A percentile compares a stretch with the other conserved stretches of the same genome.
These are phyloP conservation scores for Pelecanoides urinatrix DNA, from an alignment of 2,113 vertebrate genomes.

Conservation along the genomic window DNA sequence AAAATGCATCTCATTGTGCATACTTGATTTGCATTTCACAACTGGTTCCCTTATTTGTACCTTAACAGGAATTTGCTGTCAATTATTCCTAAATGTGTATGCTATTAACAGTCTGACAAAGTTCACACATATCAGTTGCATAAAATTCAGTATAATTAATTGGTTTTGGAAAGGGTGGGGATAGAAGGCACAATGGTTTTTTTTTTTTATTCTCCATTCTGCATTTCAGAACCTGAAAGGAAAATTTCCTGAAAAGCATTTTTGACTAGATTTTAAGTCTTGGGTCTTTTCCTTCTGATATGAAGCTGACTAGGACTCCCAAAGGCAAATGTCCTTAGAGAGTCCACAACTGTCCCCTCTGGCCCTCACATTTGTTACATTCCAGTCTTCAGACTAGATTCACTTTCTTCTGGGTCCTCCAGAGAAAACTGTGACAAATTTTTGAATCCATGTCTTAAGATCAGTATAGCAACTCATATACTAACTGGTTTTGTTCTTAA, in stretches of 20 bases:
- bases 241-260: background rate
- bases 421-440: background rate
- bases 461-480: background rate
- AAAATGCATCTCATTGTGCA: accelerated
- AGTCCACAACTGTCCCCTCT: background rate
- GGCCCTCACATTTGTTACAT: background rate
- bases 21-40: background rate
- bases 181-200: background rate
- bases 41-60: background rate
- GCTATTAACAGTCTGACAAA: background rate
- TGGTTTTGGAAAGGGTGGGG: background rate
- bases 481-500: background rate
- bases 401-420: background rate
- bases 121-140: background rate
- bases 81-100: background rate
- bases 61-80: background rate
- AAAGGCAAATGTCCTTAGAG: background rate
- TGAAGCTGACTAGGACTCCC: background rate
- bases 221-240: background rate
- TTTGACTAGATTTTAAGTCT: background rate
- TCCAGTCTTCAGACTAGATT: background rate
- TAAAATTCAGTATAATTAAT: background rate
- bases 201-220: background rate
- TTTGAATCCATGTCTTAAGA: background rate
- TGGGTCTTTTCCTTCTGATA: background rate